Evolutionary conservation across 2,113 vertebrate genomes (phyloP).

Genomic region (Anser cygnoides): DNA sequence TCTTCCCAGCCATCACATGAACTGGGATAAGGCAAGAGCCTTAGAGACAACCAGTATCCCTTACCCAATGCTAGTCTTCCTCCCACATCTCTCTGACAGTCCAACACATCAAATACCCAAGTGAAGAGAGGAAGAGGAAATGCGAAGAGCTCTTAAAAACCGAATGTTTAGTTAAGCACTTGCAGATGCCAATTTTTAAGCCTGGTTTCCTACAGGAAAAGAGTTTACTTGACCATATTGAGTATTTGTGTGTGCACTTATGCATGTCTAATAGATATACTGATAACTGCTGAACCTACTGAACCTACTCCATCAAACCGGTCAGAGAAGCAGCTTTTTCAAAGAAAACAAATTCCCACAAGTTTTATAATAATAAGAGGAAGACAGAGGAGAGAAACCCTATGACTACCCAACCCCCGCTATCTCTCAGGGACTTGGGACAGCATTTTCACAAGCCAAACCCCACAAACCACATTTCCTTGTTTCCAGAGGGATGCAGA

Average conservation of each 20-base stretch:
- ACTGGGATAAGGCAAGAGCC: neutral
- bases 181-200: neutral
- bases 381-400: neutral
- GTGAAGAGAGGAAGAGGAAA: neutral
- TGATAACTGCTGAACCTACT: neutral
- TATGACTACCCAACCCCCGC: neutral
- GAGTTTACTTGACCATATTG: neutral
- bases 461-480: neutral
- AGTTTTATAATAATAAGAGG: neutral
- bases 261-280: rapidly evolving
- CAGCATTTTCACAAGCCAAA: neutral
- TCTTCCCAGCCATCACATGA: neutral
- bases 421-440: neutral
- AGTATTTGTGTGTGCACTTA: neutral
- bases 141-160: neutral
- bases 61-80: neutral
- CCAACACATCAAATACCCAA: neutral
- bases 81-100: neutral
- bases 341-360: neutral
- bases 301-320: neutral
- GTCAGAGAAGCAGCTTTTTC: neutral
- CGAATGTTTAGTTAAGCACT: neutral
- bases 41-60: neutral
- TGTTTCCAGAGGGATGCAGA: neutral
- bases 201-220: neutral